A percentile compares a stretch with the other conserved stretches of the same genome.
Evolutionary conservation across 2,113 vertebrate genomes (phyloP).

Genomic region (Aleadryas rufinucha): DNA sequence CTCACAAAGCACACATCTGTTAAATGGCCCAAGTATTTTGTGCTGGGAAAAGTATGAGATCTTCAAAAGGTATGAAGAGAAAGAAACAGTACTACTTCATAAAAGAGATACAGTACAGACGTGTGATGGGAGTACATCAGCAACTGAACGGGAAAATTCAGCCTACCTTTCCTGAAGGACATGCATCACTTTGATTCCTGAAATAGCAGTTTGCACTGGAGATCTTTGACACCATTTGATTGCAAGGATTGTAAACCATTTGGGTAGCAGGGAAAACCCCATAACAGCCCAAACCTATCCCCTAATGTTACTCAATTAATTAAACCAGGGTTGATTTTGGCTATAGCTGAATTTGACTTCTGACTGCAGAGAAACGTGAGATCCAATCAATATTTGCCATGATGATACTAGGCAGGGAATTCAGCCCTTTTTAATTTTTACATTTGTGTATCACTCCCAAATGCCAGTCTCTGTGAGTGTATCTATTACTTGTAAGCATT

Average conservation of each 20-base stretch:
- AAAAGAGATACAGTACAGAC: background rate
- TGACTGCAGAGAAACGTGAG: background rate
- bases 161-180: background rate
- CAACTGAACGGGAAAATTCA: background rate
- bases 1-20: background rate
- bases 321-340: background rate
- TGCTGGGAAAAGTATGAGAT: background rate
- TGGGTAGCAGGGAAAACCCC: background rate
- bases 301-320: background rate
- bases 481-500: conserved; percentile 33
- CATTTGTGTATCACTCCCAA: conserved; percentile 16
- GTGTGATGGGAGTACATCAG: background rate
- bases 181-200: background rate
- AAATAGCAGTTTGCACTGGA: background rate
- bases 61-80: background rate
- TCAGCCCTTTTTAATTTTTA: background rate
- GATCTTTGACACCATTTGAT: background rate
- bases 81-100: background rate
- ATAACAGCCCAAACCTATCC: background rate
- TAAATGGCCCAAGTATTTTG: background rate
- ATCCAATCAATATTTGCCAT: background rate
- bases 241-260: background rate
- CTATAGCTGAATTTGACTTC: background rate
- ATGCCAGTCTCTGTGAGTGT: conserved; percentile 1
- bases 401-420: background rate